Base-by-base conservation (phyloP, 2,888 invertebrate genomes). In the Cacoxenus indagator region DNA sequence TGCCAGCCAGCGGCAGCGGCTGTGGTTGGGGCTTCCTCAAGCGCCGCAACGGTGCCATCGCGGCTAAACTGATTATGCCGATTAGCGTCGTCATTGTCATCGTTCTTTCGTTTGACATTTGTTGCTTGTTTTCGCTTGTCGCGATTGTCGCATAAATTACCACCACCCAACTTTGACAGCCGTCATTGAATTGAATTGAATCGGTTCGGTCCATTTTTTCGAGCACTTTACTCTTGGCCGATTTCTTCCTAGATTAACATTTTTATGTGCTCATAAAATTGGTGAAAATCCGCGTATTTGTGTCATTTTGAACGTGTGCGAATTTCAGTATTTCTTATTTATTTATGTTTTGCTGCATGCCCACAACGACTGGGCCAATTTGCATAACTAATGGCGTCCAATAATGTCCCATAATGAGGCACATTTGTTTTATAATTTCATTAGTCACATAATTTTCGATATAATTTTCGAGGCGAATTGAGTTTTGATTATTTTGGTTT, bases 391-490 rank as follows among this genome's bases (percentile, higher is more conserved):
- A 81, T 81, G 75, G 75, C 75, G 61, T 84, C 81, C n/a, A n/a
- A n/a, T 82, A 84, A 80, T 84, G 84, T 84, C 75, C 77, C 71
- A 81, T 81, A 81, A 81, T 81, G 84, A 81, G 78, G 77, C 70
- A 84, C 80, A 84, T 81, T 81, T 81, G 77, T 81, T 81, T 81
- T 82, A 81, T 81, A 84, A 81, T 81, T 81, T 81, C 80, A 81
- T 81, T 81, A 81, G 84, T 67, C 70, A 72, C 74, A 72, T 75
- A 78, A 27, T 55, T 55, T 55, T 55, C n/a, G 27, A 19, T 26
- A 27, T 55, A 55, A 55, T 55, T 55, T 55, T 57, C 9, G 11
- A 31, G 14, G n/a, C n/a, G 17, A 57, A 29, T 29, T 29, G 29
- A 5, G 6, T 29, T 17, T 57, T 29, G 29, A 29, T 57, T 57